Percentiles rank a stretch among this genome's conserved stretches.
Evolutionary conservation across 2,888 invertebrate species (phyloP).

Genomic region (Phortica magna): DNA sequence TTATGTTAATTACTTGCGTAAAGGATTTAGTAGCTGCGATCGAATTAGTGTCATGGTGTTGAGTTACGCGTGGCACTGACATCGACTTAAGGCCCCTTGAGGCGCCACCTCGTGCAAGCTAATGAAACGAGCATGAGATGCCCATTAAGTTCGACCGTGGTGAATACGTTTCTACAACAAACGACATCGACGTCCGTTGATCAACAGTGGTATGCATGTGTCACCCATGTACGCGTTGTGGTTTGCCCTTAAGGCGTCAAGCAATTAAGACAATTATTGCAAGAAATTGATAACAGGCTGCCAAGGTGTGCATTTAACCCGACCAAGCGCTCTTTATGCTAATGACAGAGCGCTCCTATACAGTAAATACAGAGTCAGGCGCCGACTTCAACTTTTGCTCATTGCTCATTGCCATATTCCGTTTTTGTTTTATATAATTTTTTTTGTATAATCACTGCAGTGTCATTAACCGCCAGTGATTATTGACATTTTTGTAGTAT

Average conservation of each 20-base stretch:
- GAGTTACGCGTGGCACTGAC: constrained; percentile 7
- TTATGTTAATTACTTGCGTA: constrained; percentile 38
- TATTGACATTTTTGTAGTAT: constrained; percentile 47
- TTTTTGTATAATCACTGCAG: neutral
- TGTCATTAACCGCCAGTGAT: constrained; percentile 57
- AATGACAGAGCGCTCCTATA: constrained; percentile 14
- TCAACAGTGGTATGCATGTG: neutral
- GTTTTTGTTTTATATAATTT: constrained; percentile 12
- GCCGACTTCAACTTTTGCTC: neutral
- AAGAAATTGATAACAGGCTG: neutral
- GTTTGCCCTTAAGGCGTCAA: constrained; percentile 39
- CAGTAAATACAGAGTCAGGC: neutral
- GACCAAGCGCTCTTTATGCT: constrained; percentile 11
- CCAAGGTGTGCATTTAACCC: neutral
- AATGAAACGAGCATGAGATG: no score
- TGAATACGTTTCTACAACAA: no score
- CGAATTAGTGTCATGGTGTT: constrained; percentile 30
- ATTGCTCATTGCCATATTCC: neutral
- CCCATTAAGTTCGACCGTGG: no score
- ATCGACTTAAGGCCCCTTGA: no score
- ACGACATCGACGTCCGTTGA: neutral
- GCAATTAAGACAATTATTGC: constrained; percentile 23
- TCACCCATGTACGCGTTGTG: constrained; percentile 48
- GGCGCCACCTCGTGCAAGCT: no score
- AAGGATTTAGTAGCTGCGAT: neutral